These are phyloP conservation scores for Delichon dasypus DNA, from an alignment of 2,797 vertebrate species.

Conservation along the genomic window DNA sequence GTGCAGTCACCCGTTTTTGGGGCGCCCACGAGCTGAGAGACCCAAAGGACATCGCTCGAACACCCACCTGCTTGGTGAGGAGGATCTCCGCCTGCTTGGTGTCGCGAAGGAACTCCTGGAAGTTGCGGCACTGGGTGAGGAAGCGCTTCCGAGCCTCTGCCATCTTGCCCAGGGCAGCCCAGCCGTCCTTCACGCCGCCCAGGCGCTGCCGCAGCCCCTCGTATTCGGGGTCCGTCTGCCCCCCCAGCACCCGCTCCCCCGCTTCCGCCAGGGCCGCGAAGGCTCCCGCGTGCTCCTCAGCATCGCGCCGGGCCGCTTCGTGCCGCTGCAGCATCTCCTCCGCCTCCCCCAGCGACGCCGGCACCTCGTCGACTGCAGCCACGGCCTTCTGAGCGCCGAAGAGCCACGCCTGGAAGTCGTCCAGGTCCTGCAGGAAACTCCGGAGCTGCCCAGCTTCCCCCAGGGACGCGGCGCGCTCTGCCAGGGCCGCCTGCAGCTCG, in stretches of 20 bases:
- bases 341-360: slow-evolving; percentile 83
- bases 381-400: slow-evolving; percentile 89
- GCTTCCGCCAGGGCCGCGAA: slow-evolving; percentile 79
- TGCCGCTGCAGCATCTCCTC: slow-evolving; percentile 88
- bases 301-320: slow-evolving; percentile 79
- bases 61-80: slow-evolving; percentile 91
- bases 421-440: slow-evolving; percentile 91
- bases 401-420: slow-evolving; percentile 95
- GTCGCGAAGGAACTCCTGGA: slow-evolving; percentile 93
- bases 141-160: slow-evolving; percentile 86
- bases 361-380: slow-evolving; percentile 89
- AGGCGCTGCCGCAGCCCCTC: slow-evolving; percentile 88
- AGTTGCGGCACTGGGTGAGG: slow-evolving; percentile 86
- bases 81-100: slow-evolving; percentile 89
- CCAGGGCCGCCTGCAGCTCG: slow-evolving; percentile 81
- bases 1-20: rapidly evolving
- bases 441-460: slow-evolving; percentile 95
- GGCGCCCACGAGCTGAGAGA: rapidly evolving
- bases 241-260: slow-evolving; percentile 80
- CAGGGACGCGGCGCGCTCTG: slow-evolving; percentile 85
- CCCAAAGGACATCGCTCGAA: rapidly evolving
- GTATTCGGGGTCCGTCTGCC: slow-evolving; percentile 89
- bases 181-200: slow-evolving; percentile 84
- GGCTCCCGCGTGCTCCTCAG: slow-evolving; percentile 80
- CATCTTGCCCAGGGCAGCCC: slow-evolving; percentile 89